A percentile compares a stretch with the other conserved stretches of the same genome.
Conservation (phyloP, 2,113 vertebrate genomes). For the Protobothrops flavoviridis region DNA sequence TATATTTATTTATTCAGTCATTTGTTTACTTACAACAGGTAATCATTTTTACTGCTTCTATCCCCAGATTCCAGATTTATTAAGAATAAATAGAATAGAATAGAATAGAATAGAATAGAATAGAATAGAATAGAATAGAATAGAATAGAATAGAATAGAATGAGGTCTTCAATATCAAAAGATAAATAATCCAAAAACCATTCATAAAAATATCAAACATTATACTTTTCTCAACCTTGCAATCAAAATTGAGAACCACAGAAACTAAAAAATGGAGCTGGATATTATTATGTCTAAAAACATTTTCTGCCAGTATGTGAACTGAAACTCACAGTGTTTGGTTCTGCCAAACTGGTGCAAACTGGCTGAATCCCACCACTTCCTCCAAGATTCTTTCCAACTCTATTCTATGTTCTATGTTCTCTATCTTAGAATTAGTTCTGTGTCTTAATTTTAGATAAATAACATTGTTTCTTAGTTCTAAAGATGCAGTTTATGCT, state of each 20-base stretch:
- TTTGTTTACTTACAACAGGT: not conserved
- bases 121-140: not conserved
- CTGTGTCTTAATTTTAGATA: not conserved
- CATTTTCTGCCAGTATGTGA: not conserved
- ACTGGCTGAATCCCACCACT: too few relatives aligned
- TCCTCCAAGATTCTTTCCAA: too few relatives aligned
- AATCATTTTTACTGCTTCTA: not conserved
- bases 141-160: not conserved
- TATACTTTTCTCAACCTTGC: not conserved
- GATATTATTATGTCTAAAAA: not conserved
- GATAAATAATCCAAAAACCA: not conserved
- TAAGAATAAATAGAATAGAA: too few relatives aligned
- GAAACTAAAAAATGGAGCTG: not conserved
- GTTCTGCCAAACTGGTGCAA: too few relatives aligned
- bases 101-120: too few relatives aligned
- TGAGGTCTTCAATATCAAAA: not conserved
- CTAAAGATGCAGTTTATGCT: not conserved
- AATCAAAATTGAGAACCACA: not conserved
- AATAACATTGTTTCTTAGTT: not conserved
- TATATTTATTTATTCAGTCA: not conserved
- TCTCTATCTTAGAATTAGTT: not conserved
- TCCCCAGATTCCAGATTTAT: too few relatives aligned
- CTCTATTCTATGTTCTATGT: too few relatives aligned
- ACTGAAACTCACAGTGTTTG: not conserved
- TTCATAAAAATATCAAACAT: not conserved